These are phyloP conservation scores for Idaea straminata DNA, from an alignment of 2,888 invertebrate genomes.

Conservation along the genomic window DNA sequence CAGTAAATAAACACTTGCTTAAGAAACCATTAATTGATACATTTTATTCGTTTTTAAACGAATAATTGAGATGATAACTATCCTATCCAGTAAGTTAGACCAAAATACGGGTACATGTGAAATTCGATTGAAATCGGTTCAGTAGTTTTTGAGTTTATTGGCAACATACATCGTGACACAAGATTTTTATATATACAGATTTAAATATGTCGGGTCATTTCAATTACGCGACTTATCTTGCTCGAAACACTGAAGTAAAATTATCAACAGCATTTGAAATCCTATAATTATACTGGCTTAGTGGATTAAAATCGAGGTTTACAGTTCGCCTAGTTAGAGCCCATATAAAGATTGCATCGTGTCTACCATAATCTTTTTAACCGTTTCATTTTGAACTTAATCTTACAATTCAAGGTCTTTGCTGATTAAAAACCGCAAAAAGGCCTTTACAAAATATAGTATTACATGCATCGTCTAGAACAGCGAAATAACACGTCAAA, in stretches of 20 bases:
- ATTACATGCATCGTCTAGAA: not conserved
- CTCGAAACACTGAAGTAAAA: not conserved
- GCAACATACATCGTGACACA: too few relatives aligned
- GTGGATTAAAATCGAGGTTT: not conserved
- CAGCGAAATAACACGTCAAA: not conserved
- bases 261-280: not conserved
- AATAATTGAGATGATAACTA: too few relatives aligned
- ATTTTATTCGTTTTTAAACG: too few relatives aligned
- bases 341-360: not conserved
- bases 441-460: not conserved
- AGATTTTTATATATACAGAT: too few relatives aligned
- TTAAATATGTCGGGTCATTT: too few relatives aligned
- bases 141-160: too few relatives aligned
- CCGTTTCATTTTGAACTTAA: not conserved
- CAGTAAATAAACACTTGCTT: too few relatives aligned
- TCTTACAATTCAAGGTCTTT: not conserved
- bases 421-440: not conserved
- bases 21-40: too few relatives aligned
- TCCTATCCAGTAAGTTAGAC: too few relatives aligned
- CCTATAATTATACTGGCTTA: not conserved
- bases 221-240: too few relatives aligned
- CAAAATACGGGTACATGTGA: too few relatives aligned
- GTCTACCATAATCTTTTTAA: not conserved
- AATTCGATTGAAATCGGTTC: too few relatives aligned
- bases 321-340: not conserved